Base-by-base conservation (phyloP, 53 echinoderm and acorn worm genomes). In the Pentamera pediparva region DNA sequence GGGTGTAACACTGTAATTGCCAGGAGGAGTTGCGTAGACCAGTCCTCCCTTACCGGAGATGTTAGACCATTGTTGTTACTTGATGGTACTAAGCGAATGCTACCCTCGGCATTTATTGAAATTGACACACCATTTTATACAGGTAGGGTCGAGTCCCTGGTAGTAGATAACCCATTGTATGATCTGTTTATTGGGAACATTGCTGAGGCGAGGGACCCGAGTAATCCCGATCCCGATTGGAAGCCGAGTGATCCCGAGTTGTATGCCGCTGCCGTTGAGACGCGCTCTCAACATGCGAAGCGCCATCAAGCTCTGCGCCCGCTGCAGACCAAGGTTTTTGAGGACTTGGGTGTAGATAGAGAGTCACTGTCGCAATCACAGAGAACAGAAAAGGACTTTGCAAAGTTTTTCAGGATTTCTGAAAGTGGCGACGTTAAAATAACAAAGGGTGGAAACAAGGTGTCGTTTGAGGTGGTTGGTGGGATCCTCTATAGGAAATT, bases 131-230 rank as follows among this genome's bases (percentile, higher is more conserved):
- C 41, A 7, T 65, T 34, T 26, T 64, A 22, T 65, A 19, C 8
- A 39, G 39, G 65, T 3, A 39, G 21, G 26, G 65, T 65, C 12
- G 37, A 38, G 27, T 39, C 65, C 3, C 8, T 65, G 12, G 39
- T 65, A 9, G 65, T 65, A 1, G 37, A 65, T 21, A 26, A 37
- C 40, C 65, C 43, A 8, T 39, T 39, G 19, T 37, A 37, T 1
- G 65, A 39, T 39, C 26, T 65, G 26, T 65, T 65, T 6, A 65
- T 65, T 11, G 65, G 65, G 3, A 65, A 65, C 40, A 65, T 41
- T 17, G 40, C 38, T 20, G 26, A 27, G 19, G 65, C 65, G 7
- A 39, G 39, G 10, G 43, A 39, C 26, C 3, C 65, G 6, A 39
- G 40, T 39, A 13, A 65, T 39, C 40, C 65, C 18, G 65, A 65